phyloP scores from a whole-genome alignment of 2,113 vertebrate genomes.

The Cygnus buccinator region DNA sequence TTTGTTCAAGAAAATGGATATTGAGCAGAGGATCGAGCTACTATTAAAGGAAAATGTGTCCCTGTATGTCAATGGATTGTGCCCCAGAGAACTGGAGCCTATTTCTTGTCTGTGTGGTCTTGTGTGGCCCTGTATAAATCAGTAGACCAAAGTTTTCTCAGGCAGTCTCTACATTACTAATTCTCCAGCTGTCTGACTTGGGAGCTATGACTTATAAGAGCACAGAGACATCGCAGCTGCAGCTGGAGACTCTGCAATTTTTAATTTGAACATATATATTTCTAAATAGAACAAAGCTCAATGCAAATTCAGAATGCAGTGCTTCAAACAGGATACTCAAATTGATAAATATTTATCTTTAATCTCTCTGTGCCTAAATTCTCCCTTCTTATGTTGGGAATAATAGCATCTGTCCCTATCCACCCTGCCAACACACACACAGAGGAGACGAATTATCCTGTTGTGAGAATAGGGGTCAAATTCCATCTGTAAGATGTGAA shows the following conservation, averaged over 20 bases:
- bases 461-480: neutral
- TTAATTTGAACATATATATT: neutral
- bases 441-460: neutral
- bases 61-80: neutral
- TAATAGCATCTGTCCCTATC: neutral
- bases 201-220: neutral
- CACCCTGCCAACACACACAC: neutral
- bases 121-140: neutral
- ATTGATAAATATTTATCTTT: conserved; percentile 36
- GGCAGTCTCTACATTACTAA: neutral
- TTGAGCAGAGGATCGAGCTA: neutral
- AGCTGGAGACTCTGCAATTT: neutral
- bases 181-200: neutral
- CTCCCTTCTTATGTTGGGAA: neutral
- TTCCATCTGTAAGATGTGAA: neutral
- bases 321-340: conserved; percentile 24
- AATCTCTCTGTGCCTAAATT: neutral
- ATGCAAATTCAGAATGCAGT: neutral
- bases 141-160: neutral
- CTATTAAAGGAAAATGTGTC: neutral
- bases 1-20: neutral
- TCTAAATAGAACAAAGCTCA: conserved; percentile 1
- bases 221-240: neutral
- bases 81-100: neutral
- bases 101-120: neutral